phyloP scores from a whole-genome alignment of 2,888 invertebrate genomes.

The Metellina segmentata region DNA sequence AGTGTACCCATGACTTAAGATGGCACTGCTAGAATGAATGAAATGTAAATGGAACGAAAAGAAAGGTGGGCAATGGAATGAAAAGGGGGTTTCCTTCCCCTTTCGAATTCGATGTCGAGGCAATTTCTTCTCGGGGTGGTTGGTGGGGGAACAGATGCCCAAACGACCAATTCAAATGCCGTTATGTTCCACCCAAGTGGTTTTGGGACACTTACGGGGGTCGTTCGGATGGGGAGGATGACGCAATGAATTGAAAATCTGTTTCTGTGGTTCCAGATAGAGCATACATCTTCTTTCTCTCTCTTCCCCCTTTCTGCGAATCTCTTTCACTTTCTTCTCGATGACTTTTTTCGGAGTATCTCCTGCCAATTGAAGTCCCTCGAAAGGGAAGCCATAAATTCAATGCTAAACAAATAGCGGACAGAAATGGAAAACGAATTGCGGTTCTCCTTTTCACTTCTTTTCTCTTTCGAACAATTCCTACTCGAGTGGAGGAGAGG shows the following conservation, averaged over 20 bases:
- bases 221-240: not conserved
- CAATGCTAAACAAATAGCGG: conserved; percentile 72
- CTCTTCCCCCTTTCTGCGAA: conserved; percentile 1
- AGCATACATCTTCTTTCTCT: conserved; percentile 53
- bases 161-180: conserved; percentile 73
- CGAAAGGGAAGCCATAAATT: conserved; percentile 66
- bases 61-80: not conserved
- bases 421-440: conserved; percentile 70
- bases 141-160: conserved; percentile 50
- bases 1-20: no score
- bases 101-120: not conserved
- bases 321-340: conserved; percentile 66
- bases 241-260: conserved; percentile 71
- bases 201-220: conserved; percentile 59
- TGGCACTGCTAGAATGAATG: no score
- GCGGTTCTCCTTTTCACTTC: conserved; percentile 5
- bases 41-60: not conserved
- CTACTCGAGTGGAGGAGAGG: conserved; percentile 8
- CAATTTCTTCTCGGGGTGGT: conserved; percentile 9
- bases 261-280: conserved; percentile 45
- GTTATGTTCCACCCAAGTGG: conserved; percentile 71
- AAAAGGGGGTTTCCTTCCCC: not conserved
- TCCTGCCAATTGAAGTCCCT: conserved; percentile 40
- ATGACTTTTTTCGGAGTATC: conserved; percentile 18
- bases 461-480: conserved; percentile 10